Base-by-base conservation (phyloP, 1,140 invertebrate species). In the Drosophila auraria region DNA sequence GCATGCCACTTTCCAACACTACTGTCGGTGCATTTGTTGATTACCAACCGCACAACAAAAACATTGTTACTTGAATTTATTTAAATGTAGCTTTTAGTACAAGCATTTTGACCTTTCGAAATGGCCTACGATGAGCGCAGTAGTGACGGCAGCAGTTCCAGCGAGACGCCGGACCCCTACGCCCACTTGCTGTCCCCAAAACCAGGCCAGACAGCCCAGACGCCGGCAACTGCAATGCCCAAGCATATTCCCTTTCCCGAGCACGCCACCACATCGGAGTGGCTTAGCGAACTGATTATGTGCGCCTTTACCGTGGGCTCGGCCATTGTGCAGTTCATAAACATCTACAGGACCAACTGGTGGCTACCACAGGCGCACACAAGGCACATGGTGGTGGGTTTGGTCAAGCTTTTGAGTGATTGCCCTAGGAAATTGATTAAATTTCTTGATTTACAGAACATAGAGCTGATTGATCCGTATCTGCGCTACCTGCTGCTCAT, bases 301-400 rank as follows among this genome's bases (percentile, higher is more conserved):
- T 96, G 97, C 92, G 93, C 97, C 12, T 98, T 97, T 83, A 96
- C 97, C 14, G 93, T 96, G 42, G 94, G 97, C 36, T 95, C 96
- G 33, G 94, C 95, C 15, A 95, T 94, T 53, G 94, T 98, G 20
- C 98, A 99, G 94, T 97, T 99, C 92, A 94, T 99, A 15, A 98
- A 99, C 94, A 94, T 99, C 11, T 99, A 99, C 92, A 95, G 97
- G 71, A 99, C 98, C 38, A 96, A 98, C n/a, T 99, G 98, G 97
- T 99, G 98, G 98, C 93, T 99, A 27, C 97, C 98, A 17, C 96
- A 99, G 84, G 98, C 98, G 3, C 96, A 98, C 92, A 97, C 96
- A 76, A 96, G 95, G 80, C 97, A 97, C 93, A 96, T 96, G 78
- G 95, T 99, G 95, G 98, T 98, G 94, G 94, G 95, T 94, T 62